These are phyloP conservation scores for Oscheius sp. DNA, from an alignment of 2,888 invertebrate genomes.

Conservation along the genomic window DNA sequence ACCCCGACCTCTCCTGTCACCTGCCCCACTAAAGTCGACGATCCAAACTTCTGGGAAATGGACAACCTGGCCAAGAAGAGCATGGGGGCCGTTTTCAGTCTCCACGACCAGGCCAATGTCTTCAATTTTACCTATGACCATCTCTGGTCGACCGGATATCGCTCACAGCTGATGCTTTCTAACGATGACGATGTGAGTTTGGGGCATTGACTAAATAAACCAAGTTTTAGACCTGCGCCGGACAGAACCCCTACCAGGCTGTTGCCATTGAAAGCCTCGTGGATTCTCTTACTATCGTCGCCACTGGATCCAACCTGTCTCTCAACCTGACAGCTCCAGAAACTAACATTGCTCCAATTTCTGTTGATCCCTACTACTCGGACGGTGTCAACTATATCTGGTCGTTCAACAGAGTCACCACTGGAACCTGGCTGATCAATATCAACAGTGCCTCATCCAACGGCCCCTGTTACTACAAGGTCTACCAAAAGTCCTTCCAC, in stretches of 20 bases:
- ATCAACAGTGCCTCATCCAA: slow-evolving; percentile 36
- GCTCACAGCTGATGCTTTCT: slow-evolving; percentile 56
- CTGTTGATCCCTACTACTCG: slow-evolving; percentile 34
- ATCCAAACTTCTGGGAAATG: slow-evolving; percentile 51
- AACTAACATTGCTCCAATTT: background rate
- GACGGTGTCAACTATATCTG: slow-evolving; percentile 54
- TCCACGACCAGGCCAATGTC: background rate
- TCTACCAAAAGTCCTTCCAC: slow-evolving; percentile 55
- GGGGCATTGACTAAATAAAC: background rate
- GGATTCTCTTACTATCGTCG: slow-evolving; percentile 50
- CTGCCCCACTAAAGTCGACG: slow-evolving; percentile 47
- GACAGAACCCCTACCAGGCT: slow-evolving; percentile 47
- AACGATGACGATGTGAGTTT: slow-evolving; percentile 46
- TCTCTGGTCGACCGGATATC: slow-evolving; percentile 53
- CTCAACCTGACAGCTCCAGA: slow-evolving; percentile 46
- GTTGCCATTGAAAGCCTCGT: slow-evolving; percentile 46
- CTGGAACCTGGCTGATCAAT: slow-evolving; percentile 57
- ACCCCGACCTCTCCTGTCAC: slow-evolving; percentile 40
- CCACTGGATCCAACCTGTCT: slow-evolving; percentile 44
- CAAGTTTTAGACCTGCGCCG: slow-evolving; percentile 39
- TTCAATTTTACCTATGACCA: slow-evolving; percentile 52
- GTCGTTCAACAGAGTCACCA: slow-evolving; percentile 37
- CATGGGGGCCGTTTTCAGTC: slow-evolving; percentile 32
- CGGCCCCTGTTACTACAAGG: slow-evolving; percentile 53
- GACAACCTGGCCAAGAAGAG: slow-evolving; percentile 38